Conservation (phyloP, 2,113 vertebrate species). For the Sebastes schlegelii region DNA sequence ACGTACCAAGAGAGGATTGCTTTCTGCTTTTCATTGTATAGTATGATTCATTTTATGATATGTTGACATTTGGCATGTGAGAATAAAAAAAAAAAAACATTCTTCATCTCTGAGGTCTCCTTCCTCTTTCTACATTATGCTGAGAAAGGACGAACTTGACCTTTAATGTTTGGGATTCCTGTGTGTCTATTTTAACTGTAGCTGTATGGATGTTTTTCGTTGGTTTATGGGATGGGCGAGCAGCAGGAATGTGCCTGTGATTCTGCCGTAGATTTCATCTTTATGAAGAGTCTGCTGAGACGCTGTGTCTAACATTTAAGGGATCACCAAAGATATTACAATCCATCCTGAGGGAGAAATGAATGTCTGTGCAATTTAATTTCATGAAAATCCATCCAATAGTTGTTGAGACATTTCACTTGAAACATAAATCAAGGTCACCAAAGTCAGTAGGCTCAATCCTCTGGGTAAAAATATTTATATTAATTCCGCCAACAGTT, state of each 20-base stretch:
- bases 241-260: not conserved
- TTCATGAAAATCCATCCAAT: not conserved
- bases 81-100: conserved; percentile 24
- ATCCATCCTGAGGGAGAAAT: not conserved
- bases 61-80: conserved; percentile 26
- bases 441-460: not conserved
- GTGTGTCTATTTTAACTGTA: not conserved
- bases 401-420: not conserved
- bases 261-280: not conserved
- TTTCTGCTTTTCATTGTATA: not conserved
- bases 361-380: not conserved
- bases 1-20: not conserved
- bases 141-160: not conserved
- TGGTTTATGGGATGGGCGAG: not conserved
- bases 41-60: conserved; percentile 14
- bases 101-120: conserved; percentile 19
- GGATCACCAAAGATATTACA: not conserved
- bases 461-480: not conserved
- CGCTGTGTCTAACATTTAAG: not conserved
- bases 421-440: not conserved
- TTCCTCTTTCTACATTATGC: not conserved
- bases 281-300: not conserved
- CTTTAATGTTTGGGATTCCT: conserved; percentile 3
- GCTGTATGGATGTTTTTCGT: not conserved
- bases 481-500: not conserved